Percentiles rank a stretch among this genome's conserved stretches.
Conservation (phyloP, 2,113 vertebrate genomes). For the Casuarius casuarius region DNA sequence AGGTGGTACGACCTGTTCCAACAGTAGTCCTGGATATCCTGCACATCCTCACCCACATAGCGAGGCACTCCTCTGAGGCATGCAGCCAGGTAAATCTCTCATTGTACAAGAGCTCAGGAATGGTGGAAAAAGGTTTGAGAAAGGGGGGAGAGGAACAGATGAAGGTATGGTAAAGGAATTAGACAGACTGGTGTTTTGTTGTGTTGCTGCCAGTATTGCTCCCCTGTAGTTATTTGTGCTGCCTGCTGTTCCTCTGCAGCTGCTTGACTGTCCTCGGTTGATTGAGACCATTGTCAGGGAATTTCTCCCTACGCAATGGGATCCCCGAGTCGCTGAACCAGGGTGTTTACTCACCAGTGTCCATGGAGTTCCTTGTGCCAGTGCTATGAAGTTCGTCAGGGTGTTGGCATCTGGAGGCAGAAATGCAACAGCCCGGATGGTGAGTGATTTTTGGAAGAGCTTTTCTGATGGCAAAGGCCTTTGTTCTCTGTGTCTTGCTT, state of each 20-base stretch:
- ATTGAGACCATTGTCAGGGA: slow-evolving; percentile 88
- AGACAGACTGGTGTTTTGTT: not conserved
- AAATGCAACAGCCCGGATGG: slow-evolving; percentile 90
- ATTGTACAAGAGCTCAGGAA: not conserved
- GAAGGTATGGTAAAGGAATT: not conserved
- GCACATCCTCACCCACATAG: slow-evolving; percentile 86
- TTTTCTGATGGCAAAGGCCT: not conserved
- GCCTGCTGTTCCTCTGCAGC: slow-evolving; percentile 69
- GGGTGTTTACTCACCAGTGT: slow-evolving; percentile 72
- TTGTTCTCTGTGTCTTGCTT: not conserved
- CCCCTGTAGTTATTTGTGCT: not conserved
- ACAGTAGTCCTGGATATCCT: slow-evolving; percentile 86
- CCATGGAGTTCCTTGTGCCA: slow-evolving; percentile 84
- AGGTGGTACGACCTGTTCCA: slow-evolving; percentile 87
- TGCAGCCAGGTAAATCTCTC: slow-evolving; percentile 81
- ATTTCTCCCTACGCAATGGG: slow-evolving; percentile 91
- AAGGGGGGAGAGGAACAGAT: not conserved
- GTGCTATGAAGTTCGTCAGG: slow-evolving; percentile 91
- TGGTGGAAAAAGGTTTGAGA: not conserved
- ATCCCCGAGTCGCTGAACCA: slow-evolving; percentile 34
- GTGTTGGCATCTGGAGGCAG: slow-evolving; percentile 90
- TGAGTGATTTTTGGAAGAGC: slow-evolving; percentile 63
- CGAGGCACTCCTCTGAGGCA: slow-evolving; percentile 88
- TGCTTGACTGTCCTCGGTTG: slow-evolving; percentile 92
- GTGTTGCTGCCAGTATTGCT: not conserved